Base-by-base conservation (phyloP, 2,797 vertebrate species). In the Buceros bicornis region DNA sequence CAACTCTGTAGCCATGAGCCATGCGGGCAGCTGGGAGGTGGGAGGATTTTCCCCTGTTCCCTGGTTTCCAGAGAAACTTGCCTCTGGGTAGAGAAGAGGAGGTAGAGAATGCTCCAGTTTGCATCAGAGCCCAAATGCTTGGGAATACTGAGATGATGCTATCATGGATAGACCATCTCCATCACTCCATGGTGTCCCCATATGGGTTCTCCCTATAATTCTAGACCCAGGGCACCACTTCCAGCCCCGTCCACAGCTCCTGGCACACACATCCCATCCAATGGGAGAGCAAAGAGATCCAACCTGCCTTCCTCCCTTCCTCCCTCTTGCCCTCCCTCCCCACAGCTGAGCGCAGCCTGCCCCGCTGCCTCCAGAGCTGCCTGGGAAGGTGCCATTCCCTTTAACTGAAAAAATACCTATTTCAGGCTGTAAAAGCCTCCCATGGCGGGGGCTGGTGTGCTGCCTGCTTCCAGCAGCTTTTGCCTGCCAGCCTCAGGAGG, bases 31-130 rank as follows among this genome's bases (percentile, higher is more conserved):
- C 89, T 95, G 93, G 87, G 89, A 84, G n/a, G 95, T 94, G 72
- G 90, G 94, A 95, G 69, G 91, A 95, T 85, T 73, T 71, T 62
- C 82, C 65, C 79, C 72, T 21, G 6, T 43, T 94, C 84, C 84
- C 40, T 51, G 67, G 48, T 95, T 95, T 95, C 95, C 82, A 95
- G 85, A 95, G 58, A 83, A 94, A 84, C 69, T 93, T 78, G 65
- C 50, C 70, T 93, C 70, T 87, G 60, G 58, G 82, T 51, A 50
- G n/a, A 78, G 54, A 31, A 69, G 74, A 83, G 43, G 2, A 64
- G 31, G 56, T 45, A 33, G 33, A 33, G 33, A 33, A 33, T 33
- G 12, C 42, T 72, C 16, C 54, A 43, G 10, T 40, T n/a, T 33
- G 14, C 14, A 25, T 13, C 33, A 48, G 37, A 82, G n/a, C 17